A percentile compares a stretch with the other conserved stretches of the same genome.
These are phyloP conservation scores for Geodia barretti DNA, from an alignment of 37 sponge, comb jelly and placozoan genomes.

Conservation along the genomic window DNA sequence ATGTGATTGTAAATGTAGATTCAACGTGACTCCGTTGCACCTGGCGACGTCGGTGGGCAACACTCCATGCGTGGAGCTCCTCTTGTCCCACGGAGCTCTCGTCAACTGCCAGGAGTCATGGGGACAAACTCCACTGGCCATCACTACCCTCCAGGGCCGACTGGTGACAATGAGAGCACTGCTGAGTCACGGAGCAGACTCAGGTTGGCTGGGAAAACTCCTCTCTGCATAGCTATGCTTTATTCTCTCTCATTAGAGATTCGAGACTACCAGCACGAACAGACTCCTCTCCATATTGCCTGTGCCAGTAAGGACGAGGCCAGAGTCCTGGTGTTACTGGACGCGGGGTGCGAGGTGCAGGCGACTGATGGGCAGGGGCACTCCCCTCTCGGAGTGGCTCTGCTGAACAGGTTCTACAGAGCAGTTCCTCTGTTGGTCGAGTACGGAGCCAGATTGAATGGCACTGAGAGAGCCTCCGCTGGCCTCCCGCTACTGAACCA, in stretches of 20 bases:
- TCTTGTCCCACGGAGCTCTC: constrained; percentile 35
- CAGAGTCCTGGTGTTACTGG: constrained; percentile 53
- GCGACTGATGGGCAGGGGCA: constrained; percentile 17
- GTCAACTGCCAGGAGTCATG: constrained; percentile 77
- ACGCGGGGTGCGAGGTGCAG: constrained; percentile 33
- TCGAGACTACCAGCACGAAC: constrained; percentile 41
- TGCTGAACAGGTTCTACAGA: constrained; percentile 53
- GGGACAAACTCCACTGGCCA: constrained; percentile 81
- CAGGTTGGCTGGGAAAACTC: background rate
- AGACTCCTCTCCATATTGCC: constrained; percentile 66
- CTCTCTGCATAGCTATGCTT: background rate
- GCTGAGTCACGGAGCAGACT: constrained; percentile 27
- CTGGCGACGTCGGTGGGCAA: constrained; percentile 64
- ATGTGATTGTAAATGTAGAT: constrained; percentile 19
- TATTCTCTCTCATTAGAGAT: background rate
- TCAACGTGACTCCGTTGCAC: constrained; percentile 72
- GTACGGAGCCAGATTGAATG: constrained; percentile 60
- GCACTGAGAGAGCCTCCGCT: background rate
- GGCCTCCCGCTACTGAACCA: background rate
- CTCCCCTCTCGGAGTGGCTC: constrained; percentile 66
- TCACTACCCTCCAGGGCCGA: constrained; percentile 50
- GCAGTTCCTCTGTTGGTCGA: constrained; percentile 62
- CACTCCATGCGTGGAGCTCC: constrained; percentile 31
- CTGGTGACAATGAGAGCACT: constrained; percentile 39
- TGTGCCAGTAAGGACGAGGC: constrained; percentile 40